Percentiles rank a stretch among this genome's conserved stretches.
phyloP scores from a whole-genome alignment of 2,797 vertebrate genomes.

The Chloroceryle amazona region DNA sequence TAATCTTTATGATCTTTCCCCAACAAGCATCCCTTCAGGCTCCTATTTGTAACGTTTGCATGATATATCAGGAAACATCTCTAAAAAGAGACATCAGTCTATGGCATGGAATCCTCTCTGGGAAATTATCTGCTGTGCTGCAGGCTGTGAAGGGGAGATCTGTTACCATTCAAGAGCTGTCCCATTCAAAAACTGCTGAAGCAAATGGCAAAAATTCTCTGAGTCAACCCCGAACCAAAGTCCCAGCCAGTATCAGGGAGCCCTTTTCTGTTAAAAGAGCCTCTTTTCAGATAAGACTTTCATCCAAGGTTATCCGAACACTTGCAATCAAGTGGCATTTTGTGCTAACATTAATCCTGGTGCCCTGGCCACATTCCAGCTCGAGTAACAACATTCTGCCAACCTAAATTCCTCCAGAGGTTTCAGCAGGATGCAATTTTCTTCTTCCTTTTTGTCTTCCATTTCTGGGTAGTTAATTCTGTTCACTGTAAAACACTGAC shows the following conservation, averaged over 20 bases:
- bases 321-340: constrained; percentile 60
- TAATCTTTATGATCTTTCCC: neutral
- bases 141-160: constrained; percentile 32
- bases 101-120: neutral
- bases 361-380: constrained; percentile 60
- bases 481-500: neutral
- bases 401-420: constrained; percentile 40
- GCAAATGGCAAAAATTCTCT: constrained; percentile 40
- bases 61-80: constrained; percentile 17
- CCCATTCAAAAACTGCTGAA: constrained; percentile 61
- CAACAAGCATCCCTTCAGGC: neutral
- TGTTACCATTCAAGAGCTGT: constrained; percentile 9
- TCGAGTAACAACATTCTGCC: neutral
- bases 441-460: neutral
- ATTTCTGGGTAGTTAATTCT: neutral
- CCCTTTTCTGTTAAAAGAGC: constrained; percentile 46
- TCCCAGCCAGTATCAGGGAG: constrained; percentile 41
- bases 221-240: constrained; percentile 48
- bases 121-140: constrained; percentile 25
- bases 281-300: constrained; percentile 62
- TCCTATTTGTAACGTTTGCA: neutral
- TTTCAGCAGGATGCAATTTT: constrained; percentile 35
- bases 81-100: constrained; percentile 19
- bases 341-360: constrained; percentile 64
- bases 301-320: constrained; percentile 63